Base-by-base conservation (phyloP, 2,888 invertebrate genomes). In the Orthosia gracilis region DNA sequence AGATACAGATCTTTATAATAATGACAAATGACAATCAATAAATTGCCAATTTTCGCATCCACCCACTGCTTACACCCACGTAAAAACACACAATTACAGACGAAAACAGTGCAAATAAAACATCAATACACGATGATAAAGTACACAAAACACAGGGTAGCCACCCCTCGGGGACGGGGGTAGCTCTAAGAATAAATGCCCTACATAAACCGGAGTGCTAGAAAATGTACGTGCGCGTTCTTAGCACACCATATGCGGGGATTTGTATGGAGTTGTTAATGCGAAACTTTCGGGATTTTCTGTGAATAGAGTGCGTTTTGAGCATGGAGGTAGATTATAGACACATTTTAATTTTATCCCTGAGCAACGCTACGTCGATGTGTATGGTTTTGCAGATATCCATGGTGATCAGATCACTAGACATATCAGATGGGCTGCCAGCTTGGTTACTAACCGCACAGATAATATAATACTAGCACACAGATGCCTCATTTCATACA, bases 151-250 rank as follows among this genome's bases (percentile, higher is more conserved):
- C 90, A 89, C 87, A 88, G 89, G 90, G 91, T 91, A 87, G 91
- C 89, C 91, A 89, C 90, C 89, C 89, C 86, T 84, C 81, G 83
- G 90, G 87, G 90, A 88, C 86, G 89, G 90, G 91, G 91, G 90
- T 89, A 77, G 86, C 91, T 92, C 93, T 92, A 94, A 95, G 95
- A 96, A 96, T 96, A 96, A 96, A 96, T 96, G 96, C 95, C 95
- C 94, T 92, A 95, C 95, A 96, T 96, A 95, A 95, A 95, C 92
- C 93, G 93, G 95, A 96, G 96, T 95, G 95, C 94, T 95, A 94
- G 94, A 94, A 95, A 95, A 95, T 95, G 95, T 96, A 95, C 95
- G 95, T 93, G 95, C 93, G 92, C 92, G 93, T 93, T 95, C 95
- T 94, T 94, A 94, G 93, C 94, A 93, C 94, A 94, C 94, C 91